Percentiles rank a stretch among this genome's conserved stretches.
Evolutionary conservation across 2,797 vertebrate species (phyloP).

Genomic region (Molossus molossus): DNA sequence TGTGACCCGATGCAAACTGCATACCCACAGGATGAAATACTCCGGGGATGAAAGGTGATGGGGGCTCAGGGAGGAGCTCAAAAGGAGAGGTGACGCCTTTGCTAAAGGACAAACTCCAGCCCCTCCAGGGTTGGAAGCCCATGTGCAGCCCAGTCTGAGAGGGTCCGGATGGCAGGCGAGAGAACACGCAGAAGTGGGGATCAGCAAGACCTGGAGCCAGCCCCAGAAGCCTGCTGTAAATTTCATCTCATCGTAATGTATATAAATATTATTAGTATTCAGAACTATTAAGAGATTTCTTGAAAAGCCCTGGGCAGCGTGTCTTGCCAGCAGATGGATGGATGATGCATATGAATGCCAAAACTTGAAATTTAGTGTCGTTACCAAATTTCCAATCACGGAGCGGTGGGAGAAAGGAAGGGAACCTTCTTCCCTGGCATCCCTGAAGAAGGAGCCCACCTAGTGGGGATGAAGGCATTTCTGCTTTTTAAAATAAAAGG

Average conservation of each 20-base stretch:
- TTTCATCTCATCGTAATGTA: constrained; percentile 82
- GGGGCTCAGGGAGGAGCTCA: too few relatives aligned
- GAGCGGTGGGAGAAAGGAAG: constrained; percentile 31
- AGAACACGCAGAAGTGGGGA: neutral
- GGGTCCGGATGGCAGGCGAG: neutral
- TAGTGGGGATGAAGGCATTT: constrained; percentile 41
- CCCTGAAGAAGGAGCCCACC: neutral
- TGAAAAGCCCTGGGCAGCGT: constrained; percentile 73
- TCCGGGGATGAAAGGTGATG: too few relatives aligned
- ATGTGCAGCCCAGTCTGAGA: neutral
- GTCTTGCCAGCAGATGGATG: constrained; percentile 89
- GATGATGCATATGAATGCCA: constrained; percentile 82
- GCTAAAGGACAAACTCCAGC: neutral
- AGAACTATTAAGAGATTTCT: constrained; percentile 87
- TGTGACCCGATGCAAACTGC: neutral
- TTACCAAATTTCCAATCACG: constrained; percentile 84
- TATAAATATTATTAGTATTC: constrained; percentile 87
- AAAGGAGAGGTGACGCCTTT: neutral
- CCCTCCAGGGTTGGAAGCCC: neutral
- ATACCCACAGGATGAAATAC: neutral
- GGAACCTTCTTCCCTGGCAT: neutral
- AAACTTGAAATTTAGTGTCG: constrained; percentile 78
- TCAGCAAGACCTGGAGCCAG: constrained; percentile 70
- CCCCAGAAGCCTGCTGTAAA: constrained; percentile 82
- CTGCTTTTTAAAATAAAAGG: neutral